A percentile compares a stretch with the other conserved stretches of the same genome.
Conservation (phyloP, 1,140 invertebrate species). For the Vanessa tameamea region DNA sequence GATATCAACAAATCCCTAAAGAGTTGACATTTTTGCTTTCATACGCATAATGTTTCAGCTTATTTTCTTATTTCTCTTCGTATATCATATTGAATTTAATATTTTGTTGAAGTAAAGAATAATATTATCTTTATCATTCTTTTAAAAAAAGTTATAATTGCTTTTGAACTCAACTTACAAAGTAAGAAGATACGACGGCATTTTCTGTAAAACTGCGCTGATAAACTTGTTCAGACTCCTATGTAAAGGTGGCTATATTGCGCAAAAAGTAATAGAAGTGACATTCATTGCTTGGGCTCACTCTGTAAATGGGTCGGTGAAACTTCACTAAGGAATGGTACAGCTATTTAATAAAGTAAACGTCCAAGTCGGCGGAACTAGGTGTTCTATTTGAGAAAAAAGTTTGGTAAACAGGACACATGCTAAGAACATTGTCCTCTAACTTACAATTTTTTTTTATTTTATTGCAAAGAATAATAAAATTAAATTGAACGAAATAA, state of each 20-base stretch:
- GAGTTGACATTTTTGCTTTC: background rate
- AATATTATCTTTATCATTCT: too few relatives aligned
- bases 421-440: background rate
- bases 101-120: background rate
- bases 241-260: slow-evolving; percentile 24
- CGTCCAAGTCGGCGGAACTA: slow-evolving; percentile 46
- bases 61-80: background rate
- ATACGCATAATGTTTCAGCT: background rate
- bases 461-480: too few relatives aligned
- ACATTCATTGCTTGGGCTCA: slow-evolving; percentile 48
- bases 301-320: slow-evolving; percentile 53
- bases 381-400: slow-evolving; percentile 46
- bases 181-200: slow-evolving; percentile 19
- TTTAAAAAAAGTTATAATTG: slow-evolving; percentile 21
- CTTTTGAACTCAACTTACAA: slow-evolving; percentile 28
- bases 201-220: slow-evolving; percentile 24
- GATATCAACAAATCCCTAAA: background rate
- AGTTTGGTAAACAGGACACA: slow-evolving; percentile 21
- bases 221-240: slow-evolving; percentile 24
- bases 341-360: slow-evolving; percentile 58
- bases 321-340: slow-evolving; percentile 52
- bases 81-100: background rate
- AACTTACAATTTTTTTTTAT: too few relatives aligned
- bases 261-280: slow-evolving; percentile 45
- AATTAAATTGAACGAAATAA: too few relatives aligned